Conservation (phyloP, 2,113 vertebrate genomes). For the Neogobius melanostomus region DNA sequence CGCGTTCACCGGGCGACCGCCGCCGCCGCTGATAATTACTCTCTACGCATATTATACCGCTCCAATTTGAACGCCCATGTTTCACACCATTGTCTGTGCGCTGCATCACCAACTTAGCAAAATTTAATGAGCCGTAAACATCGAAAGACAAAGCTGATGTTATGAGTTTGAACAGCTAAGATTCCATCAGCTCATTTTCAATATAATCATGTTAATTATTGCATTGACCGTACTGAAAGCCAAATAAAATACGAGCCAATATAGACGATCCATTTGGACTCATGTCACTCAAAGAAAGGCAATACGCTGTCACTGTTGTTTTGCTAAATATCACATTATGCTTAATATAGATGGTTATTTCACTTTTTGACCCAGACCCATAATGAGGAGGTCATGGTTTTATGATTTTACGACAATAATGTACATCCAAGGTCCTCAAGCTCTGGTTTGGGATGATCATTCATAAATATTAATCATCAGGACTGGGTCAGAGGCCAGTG, state of each 20-base stretch:
- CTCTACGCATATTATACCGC: not conserved
- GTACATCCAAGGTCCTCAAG: conserved; percentile 23
- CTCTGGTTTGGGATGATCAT: conserved; percentile 22
- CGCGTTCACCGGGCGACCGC: conserved; percentile 17
- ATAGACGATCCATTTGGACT: not conserved
- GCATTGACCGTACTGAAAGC: not conserved
- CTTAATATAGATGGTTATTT: conserved; percentile 15
- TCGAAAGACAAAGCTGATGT: conserved; percentile 4
- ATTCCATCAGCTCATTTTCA: not conserved
- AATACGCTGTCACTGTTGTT: not conserved
- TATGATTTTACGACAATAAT: conserved; percentile 31
- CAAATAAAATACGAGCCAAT: not conserved
- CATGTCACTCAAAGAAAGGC: not conserved
- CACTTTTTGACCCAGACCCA: conserved; percentile 29
- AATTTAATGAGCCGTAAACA: conserved; percentile 8
- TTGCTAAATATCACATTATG: conserved; percentile 17
- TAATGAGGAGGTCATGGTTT: conserved; percentile 40
- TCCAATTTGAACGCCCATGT: not conserved
- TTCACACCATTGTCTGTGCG: not conserved
- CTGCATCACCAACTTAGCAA: conserved; percentile 1
- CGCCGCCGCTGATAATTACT: conserved; percentile 14
- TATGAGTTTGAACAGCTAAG: conserved; percentile 3
- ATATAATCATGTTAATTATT: not conserved
- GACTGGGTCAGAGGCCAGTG: conserved; percentile 16
- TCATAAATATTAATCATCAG: conserved; percentile 51